Evolutionary conservation across 2,113 vertebrate species (phyloP).

Genomic region (Hippocampus mohnikei): DNA sequence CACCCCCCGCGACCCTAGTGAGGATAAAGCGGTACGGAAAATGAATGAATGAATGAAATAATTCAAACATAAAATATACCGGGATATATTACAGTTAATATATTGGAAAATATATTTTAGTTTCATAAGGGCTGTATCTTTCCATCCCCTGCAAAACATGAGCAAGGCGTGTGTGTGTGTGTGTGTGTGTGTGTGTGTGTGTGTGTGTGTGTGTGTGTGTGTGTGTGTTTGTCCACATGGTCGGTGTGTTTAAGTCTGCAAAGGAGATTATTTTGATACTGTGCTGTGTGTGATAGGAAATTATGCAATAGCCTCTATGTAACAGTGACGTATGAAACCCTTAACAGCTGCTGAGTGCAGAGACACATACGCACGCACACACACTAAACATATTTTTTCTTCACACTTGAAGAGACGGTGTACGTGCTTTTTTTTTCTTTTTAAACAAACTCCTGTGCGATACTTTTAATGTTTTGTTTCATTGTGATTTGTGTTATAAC

Average conservation of each 20-base stretch:
- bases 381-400: not conserved
- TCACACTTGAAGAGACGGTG: constrained; percentile 6
- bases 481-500: constrained; percentile 6
- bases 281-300: constrained; percentile 45
- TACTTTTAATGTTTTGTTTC: constrained; percentile 2
- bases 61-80: too few species aligned
- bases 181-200: too few species aligned
- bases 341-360: constrained; percentile 36
- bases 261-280: constrained; percentile 58
- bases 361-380: too few species aligned
- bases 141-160: constrained; percentile 8
- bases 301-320: constrained; percentile 50
- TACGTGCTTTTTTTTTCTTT: not conserved
- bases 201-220: too few species aligned
- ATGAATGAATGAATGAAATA: too few species aligned
- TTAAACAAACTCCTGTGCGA: not conserved
- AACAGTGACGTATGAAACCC: constrained; percentile 51
- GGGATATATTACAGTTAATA: too few species aligned
- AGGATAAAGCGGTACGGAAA: too few species aligned
- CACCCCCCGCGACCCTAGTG: too few species aligned
- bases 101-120: too few species aligned
- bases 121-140: constrained; percentile 20
- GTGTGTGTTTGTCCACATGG: constrained; percentile 7
- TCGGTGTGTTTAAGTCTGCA: constrained; percentile 43
- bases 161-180: not conserved